Percentiles rank a stretch among this genome's conserved stretches.
Conservation (phyloP, 2,113 vertebrate species). For the Lycaon pictus region DNA sequence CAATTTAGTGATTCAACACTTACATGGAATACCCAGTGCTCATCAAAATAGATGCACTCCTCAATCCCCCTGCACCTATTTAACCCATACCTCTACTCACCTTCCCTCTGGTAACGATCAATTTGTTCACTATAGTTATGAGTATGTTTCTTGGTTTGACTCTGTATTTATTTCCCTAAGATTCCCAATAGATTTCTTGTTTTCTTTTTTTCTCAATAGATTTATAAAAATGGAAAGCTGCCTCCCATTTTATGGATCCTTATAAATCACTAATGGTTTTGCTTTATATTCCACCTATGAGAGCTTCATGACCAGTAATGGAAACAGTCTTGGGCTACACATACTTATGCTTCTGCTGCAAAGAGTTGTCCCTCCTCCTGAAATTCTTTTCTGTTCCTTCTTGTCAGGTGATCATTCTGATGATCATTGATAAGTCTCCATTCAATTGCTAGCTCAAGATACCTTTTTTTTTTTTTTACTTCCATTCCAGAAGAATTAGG, state of each 20-base stretch:
- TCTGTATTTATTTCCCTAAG: neutral
- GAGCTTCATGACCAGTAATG: conserved; percentile 13
- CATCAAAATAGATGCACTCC: neutral
- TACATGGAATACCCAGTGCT: too few species aligned
- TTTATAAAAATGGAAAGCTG: conserved; percentile 26
- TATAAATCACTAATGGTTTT: neutral
- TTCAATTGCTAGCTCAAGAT: neutral
- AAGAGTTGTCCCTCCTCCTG: neutral
- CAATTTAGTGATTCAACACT: too few species aligned
- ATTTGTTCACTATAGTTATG: neutral
- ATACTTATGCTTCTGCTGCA: neutral
- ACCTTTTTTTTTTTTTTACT: neutral
- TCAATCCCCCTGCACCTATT: neutral
- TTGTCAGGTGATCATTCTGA: neutral
- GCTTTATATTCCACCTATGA: neutral
- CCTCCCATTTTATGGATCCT: neutral
- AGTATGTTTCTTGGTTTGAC: neutral
- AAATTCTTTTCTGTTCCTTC: neutral
- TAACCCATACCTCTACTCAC: neutral
- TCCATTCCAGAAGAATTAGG: conserved; percentile 1
- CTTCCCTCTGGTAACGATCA: neutral
- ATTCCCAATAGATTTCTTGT: conserved; percentile 4
- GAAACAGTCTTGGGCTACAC: neutral
- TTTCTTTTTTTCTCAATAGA: neutral
- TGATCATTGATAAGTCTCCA: neutral